phyloP scores from a whole-genome alignment of 23 tunicate species.

The Styela clava region DNA sequence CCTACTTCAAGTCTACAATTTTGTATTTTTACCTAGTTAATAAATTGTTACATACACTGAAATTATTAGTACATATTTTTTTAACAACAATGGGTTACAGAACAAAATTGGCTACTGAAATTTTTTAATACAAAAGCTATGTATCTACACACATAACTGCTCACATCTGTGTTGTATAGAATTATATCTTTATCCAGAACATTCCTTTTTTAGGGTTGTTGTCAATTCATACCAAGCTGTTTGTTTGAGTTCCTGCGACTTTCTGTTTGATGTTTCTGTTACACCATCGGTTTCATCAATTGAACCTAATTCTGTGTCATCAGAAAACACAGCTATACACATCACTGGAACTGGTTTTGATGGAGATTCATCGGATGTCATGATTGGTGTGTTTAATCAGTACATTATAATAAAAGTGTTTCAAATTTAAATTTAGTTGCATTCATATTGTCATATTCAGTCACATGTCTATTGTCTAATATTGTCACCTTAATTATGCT shows the following conservation, averaged over 20 bases:
- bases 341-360: slow-evolving; percentile 1
- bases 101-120: too few species aligned
- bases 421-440: not conserved
- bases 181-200: too few species aligned
- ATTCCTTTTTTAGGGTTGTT: not conserved
- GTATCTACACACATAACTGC: too few species aligned
- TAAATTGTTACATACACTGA: too few species aligned
- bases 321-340: not conserved
- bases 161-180: too few species aligned
- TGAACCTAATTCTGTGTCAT: not conserved
- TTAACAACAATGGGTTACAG: too few species aligned
- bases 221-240: slow-evolving; percentile 24
- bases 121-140: not conserved
- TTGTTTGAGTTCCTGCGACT: slow-evolving; percentile 42
- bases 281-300: slow-evolving; percentile 40
- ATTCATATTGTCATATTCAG: not conserved
- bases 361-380: not conserved
- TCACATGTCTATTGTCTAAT: too few species aligned
- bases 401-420: not conserved
- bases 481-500: too few species aligned
- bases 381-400: not conserved
- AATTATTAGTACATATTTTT: too few species aligned
- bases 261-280: slow-evolving; percentile 10
- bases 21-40: too few species aligned
- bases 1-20: too few species aligned